Evolutionary conservation across 2,797 vertebrate genomes (phyloP), one percentile per base, ranked within the genome.

Genomic region (Fistularia tabacaria): DNA sequence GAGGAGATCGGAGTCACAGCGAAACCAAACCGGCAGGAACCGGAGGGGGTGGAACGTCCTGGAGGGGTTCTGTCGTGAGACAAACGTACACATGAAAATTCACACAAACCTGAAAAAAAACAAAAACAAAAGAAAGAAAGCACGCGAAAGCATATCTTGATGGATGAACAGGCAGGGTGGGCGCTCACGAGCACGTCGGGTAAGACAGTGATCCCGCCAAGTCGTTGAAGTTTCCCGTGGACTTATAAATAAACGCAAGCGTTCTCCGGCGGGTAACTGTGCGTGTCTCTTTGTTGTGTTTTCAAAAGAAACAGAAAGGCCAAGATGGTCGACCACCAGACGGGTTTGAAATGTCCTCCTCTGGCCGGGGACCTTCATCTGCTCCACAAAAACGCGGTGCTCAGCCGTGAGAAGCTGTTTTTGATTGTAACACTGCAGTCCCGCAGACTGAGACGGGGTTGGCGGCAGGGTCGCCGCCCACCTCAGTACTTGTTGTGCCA

Each of bases 401-500:
- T 66, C 69, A 73, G 75, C 57, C 9, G 77, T 71, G 64, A 74
- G 79, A 81, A 81, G 57, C 49, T 43, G 56, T 64, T 52, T 78
- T 70, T 83, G 80, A 85, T 89, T 83, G 80, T 87, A 84, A 81
- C 75, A 76, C 64, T 86, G 85, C 79, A 81, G 75, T 79, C 76
- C 54, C 40, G 69, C 77, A 82, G 69, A 76, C 75, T 71, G 69
- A 72, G 65, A 60, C 58, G 45, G 38, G 25, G 25, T n/a, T n/a
- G 25, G 25, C 25, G 25, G 25, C n/a, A n/a, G 10, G 43, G 9
- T 45, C 11, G 11, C 11, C 11, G 9, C 25, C 15, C 13, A 40
- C 14, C 59, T 73, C 80, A 93, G 70, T 90, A 91, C 69, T 91
- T 93, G 79, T 91, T 89, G 86, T 91, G 91, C 90, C 89, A 91